A percentile compares a stretch with the other conserved stretches of the same genome.
Conservation (phyloP, 2,113 vertebrate genomes). For the Muntiacus muntjak region DNA sequence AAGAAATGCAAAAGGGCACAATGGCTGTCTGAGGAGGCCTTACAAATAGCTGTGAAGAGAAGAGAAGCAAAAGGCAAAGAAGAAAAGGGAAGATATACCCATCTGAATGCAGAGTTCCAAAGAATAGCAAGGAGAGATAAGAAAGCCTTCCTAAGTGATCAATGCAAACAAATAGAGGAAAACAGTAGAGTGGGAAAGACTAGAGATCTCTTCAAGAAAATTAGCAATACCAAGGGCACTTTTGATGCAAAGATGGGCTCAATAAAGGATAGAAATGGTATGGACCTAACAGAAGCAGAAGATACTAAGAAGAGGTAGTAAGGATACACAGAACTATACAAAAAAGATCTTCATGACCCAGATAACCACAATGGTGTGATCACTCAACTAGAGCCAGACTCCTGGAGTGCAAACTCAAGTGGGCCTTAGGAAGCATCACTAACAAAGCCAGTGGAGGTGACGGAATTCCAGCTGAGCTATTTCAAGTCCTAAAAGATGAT, state of each 20-base stretch:
- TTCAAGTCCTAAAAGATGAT: neutral
- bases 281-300: neutral
- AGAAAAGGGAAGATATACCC: neutral
- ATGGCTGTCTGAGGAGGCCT: neutral
- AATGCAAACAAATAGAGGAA: neutral
- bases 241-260: neutral
- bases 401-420: neutral
- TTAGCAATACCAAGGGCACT: neutral
- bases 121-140: neutral
- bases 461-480: neutral
- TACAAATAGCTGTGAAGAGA: neutral
- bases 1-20: neutral
- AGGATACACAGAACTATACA: neutral
- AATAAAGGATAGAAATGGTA: neutral
- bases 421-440: neutral
- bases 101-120: neutral
- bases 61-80: neutral
- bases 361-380: neutral
- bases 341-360: neutral
- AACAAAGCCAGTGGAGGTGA: neutral
- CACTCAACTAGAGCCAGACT: neutral
- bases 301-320: neutral
- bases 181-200: neutral
- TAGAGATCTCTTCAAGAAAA: neutral
- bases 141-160: neutral